A percentile compares a stretch with the other conserved stretches of the same genome.
Evolutionary conservation across 2,888 invertebrate species (phyloP).

Genomic region (Hyles lineata): DNA sequence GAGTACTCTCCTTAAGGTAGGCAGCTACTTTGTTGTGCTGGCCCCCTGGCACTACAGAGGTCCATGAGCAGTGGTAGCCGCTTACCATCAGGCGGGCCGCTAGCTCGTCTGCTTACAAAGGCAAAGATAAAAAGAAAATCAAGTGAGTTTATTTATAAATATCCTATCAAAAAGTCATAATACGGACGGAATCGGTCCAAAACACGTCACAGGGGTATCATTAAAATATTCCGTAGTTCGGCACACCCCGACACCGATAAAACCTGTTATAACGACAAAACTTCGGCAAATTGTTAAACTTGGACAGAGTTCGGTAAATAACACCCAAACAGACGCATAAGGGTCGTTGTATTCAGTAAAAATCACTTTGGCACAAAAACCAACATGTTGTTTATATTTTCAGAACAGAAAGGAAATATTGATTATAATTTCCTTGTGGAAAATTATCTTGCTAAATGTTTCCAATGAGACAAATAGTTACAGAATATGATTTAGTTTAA

Average conservation of each 20-base stretch:
- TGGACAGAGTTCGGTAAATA: slow-evolving; percentile 26
- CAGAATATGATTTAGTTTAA: too few relatives aligned
- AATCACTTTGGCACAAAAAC: not conserved
- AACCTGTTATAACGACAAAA: slow-evolving; percentile 27
- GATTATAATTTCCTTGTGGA: not conserved
- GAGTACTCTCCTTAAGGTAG: too few relatives aligned
- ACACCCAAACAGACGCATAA: not conserved
- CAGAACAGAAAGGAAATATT: not conserved
- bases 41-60: too few relatives aligned
- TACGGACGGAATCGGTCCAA: not conserved
- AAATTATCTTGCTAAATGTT: too few relatives aligned
- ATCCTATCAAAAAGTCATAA: not conserved
- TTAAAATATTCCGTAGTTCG: slow-evolving; percentile 26
- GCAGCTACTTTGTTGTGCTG: too few relatives aligned
- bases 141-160: too few relatives aligned
- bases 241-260: slow-evolving; percentile 14
- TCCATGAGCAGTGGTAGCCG: too few relatives aligned
- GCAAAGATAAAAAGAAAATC: too few relatives aligned
- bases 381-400: not conserved
- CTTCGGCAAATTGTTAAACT: slow-evolving; percentile 29
- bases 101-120: too few relatives aligned
- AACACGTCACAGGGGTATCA: slow-evolving; percentile 6
- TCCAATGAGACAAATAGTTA: too few relatives aligned
- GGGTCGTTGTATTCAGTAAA: not conserved
- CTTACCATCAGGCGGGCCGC: too few relatives aligned